These are phyloP conservation scores for Lates japonicus DNA, from an alignment of 2,797 vertebrate species.

Conservation along the genomic window DNA sequence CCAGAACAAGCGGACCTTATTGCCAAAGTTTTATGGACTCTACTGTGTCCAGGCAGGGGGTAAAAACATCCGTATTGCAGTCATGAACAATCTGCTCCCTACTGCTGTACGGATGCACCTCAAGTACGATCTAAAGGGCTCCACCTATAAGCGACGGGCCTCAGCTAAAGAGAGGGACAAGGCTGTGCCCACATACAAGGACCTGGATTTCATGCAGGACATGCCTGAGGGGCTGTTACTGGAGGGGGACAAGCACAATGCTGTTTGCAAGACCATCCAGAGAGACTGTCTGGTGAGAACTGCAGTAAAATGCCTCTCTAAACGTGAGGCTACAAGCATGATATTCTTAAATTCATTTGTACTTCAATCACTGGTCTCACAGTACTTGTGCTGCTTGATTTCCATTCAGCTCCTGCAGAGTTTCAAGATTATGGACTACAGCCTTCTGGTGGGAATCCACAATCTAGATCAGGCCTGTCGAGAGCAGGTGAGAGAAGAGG, in stretches of 20 bases:
- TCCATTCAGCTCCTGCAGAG: constrained; percentile 92
- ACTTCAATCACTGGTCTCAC: background rate
- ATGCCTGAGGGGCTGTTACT: constrained; percentile 89
- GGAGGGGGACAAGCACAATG: constrained; percentile 91
- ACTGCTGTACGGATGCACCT: constrained; percentile 93
- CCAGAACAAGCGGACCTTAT: constrained; percentile 94
- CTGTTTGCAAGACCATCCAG: constrained; percentile 93
- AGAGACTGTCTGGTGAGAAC: constrained; percentile 94
- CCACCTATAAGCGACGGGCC: constrained; percentile 93
- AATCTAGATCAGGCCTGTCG: constrained; percentile 89
- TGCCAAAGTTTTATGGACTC: constrained; percentile 96
- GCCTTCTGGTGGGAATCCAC: constrained; percentile 93
- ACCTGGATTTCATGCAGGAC: constrained; percentile 95
- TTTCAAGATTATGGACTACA: constrained; percentile 99
- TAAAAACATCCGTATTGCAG: constrained; percentile 96
- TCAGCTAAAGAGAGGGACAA: constrained; percentile 93
- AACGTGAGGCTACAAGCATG: background rate
- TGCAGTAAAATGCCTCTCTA: background rate
- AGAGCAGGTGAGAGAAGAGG: constrained; percentile 77
- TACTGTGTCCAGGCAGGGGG: constrained; percentile 95
- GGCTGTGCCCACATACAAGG: constrained; percentile 91
- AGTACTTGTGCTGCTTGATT: constrained; percentile 1
- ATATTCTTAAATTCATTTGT: background rate
- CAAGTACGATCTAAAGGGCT: constrained; percentile 97
- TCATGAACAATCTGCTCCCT: constrained; percentile 98